Evolutionary conservation across 1,140 invertebrate genomes (phyloP).

Genomic region (Rhagoletis zephyria): DNA sequence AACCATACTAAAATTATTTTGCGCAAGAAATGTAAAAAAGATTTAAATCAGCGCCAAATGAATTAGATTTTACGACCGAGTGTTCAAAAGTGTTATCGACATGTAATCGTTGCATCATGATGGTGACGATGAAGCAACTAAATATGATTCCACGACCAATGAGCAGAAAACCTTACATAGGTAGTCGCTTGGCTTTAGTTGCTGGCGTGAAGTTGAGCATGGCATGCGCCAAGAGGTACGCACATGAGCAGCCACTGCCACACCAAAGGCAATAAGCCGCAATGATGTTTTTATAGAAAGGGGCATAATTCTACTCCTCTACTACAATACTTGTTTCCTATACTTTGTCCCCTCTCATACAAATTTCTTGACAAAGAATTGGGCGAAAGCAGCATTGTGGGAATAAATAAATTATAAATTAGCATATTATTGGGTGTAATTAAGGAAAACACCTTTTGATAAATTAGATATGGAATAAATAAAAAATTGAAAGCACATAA

Average conservation of each 20-base stretch:
- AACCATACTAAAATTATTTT: too few relatives aligned
- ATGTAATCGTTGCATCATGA: too few relatives aligned
- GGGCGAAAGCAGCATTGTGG: background rate
- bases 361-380: background rate
- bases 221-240: conserved; percentile 28
- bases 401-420: background rate
- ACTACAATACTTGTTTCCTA: background rate
- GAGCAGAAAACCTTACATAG: background rate
- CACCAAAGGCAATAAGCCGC: background rate
- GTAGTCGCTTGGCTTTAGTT: background rate
- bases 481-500: background rate
- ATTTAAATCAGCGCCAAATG: too few relatives aligned
- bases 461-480: background rate
- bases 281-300: conserved; percentile 39
- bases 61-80: too few relatives aligned
- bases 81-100: too few relatives aligned
- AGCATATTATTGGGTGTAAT: conserved; percentile 33
- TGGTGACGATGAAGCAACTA: too few relatives aligned
- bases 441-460: conserved; percentile 1
- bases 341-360: background rate
- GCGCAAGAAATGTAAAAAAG: too few relatives aligned
- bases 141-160: too few relatives aligned
- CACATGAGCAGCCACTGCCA: background rate
- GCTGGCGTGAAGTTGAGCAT: background rate
- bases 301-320: background rate